Evolutionary conservation across 1,140 invertebrate species (phyloP).

Genomic region (Babylonia areolata): DNA sequence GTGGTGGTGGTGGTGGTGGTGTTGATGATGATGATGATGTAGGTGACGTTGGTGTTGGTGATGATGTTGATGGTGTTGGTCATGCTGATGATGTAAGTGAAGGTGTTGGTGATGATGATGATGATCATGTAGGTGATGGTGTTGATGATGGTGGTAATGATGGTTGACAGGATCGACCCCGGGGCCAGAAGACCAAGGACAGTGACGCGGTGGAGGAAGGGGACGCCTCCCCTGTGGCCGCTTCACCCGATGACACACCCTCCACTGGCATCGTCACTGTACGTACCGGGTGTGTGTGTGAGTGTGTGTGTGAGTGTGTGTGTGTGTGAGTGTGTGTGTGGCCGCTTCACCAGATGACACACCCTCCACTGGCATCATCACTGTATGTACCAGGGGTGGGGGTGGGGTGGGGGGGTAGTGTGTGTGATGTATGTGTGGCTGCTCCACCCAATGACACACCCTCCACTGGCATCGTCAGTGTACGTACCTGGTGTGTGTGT

Average conservation of each 20-base stretch:
- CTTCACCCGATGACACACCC: not conserved
- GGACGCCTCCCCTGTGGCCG: not conserved
- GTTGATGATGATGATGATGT: no score
- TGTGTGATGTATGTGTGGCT: no score
- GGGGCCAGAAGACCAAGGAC: slow-evolving; percentile 31
- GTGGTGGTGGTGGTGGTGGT: no score
- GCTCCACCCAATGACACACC: not conserved
- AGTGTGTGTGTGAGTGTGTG: no score
- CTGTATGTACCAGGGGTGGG: no score
- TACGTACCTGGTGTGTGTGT: not conserved
- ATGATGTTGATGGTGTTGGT: no score
- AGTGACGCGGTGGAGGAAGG: not conserved
- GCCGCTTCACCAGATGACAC: not conserved
- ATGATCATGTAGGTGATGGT: no score
- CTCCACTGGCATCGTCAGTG: slow-evolving; percentile 1
- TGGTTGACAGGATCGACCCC: slow-evolving; percentile 5
- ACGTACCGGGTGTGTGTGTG: not conserved
- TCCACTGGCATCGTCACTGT: slow-evolving; percentile 10
- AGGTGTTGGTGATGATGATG: no score
- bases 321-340: no score
- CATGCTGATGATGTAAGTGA: no score
- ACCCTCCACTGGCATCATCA: not conserved
- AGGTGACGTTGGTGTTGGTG: no score
- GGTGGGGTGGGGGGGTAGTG: no score
- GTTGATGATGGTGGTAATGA: not conserved